These are phyloP conservation scores for Nannoperca obscura DNA, from an alignment of 2,797 vertebrate genomes.

Conservation along the genomic window DNA sequence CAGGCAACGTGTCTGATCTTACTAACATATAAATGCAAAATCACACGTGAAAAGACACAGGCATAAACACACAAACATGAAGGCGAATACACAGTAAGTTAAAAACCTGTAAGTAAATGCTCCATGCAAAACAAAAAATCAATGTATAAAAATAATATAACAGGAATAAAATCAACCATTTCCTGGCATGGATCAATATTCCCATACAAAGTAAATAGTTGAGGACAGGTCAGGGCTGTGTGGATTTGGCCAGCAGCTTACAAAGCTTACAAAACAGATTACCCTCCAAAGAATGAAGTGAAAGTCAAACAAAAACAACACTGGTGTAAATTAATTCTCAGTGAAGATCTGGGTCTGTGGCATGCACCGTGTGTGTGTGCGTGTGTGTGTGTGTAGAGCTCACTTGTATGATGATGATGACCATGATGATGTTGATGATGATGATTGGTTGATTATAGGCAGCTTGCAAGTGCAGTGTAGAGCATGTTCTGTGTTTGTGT, in stretches of 20 bases:
- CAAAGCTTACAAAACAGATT: conserved; percentile 56
- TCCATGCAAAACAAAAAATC: not conserved
- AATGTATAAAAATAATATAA: not conserved
- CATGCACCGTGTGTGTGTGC: conserved; percentile 34
- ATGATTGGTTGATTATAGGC: conserved; percentile 87
- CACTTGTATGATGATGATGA: conserved; percentile 69
- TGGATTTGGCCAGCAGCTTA: conserved; percentile 37
- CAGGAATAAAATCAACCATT: conserved; percentile 15
- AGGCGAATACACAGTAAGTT: not conserved
- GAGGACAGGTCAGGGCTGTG: conserved; percentile 42
- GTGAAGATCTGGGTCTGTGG: conserved; percentile 48
- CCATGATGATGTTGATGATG: conserved; percentile 77
- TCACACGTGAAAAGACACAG: not conserved
- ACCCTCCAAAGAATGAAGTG: conserved; percentile 53
- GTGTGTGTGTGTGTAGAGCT: conserved; percentile 62
- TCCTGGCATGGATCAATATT: conserved; percentile 16
- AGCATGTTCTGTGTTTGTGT: conserved; percentile 29
- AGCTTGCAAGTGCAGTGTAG: conserved; percentile 75
- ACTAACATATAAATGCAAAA: conserved; percentile 2
- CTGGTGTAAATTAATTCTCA: conserved; percentile 78
- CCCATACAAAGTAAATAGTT: conserved; percentile 7
- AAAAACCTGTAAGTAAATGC: not conserved
- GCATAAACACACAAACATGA: conserved; percentile 6
- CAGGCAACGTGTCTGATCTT: not conserved
- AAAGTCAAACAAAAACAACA: conserved; percentile 73